Conservation (phyloP, 2,113 vertebrate species). For the Nothoprocta perdicaria region DNA sequence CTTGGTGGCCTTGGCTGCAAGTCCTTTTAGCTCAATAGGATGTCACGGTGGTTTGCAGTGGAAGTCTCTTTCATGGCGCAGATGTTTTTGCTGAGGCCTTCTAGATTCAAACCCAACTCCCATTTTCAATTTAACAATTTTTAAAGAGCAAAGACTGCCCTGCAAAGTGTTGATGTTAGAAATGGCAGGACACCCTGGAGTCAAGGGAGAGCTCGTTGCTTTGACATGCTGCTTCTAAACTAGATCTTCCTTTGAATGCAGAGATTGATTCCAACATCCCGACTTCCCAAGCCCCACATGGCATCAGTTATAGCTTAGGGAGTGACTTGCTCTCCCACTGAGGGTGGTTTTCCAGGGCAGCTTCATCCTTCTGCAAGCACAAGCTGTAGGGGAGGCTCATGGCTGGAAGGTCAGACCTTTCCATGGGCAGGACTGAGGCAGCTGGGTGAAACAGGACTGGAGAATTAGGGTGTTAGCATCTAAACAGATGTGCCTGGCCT, state of each 20-base stretch:
- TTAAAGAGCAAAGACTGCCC: not conserved
- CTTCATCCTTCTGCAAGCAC: constrained; percentile 39
- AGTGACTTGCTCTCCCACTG: not conserved
- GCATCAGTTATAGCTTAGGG: not conserved
- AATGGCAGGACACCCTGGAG: constrained; percentile 14
- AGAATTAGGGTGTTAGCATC: not conserved
- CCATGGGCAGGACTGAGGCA: not conserved
- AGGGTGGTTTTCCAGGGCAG: not conserved
- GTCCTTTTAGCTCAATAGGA: not conserved
- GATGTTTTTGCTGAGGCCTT: constrained; percentile 42
- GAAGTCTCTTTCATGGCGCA: constrained; percentile 11
- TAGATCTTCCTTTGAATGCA: constrained; percentile 8
- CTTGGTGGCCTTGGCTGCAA: constrained; percentile 20
- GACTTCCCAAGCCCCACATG: constrained; percentile 8
- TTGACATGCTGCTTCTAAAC: not conserved
- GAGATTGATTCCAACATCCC: not conserved
- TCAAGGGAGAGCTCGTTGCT: not conserved
- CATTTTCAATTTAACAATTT: not conserved
- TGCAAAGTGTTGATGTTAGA: constrained; percentile 27
- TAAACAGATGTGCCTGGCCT: not conserved
- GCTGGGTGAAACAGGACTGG: not conserved
- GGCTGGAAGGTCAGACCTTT: constrained; percentile 28
- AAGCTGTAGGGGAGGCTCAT: not conserved
- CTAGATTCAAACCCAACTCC: constrained; percentile 46
- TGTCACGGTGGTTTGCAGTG: not conserved